These are phyloP conservation scores for Hydractinia echinata DNA, from an alignment of 30 jellyfish, hydroid and myxozoan genomes.

Conservation along the genomic window DNA sequence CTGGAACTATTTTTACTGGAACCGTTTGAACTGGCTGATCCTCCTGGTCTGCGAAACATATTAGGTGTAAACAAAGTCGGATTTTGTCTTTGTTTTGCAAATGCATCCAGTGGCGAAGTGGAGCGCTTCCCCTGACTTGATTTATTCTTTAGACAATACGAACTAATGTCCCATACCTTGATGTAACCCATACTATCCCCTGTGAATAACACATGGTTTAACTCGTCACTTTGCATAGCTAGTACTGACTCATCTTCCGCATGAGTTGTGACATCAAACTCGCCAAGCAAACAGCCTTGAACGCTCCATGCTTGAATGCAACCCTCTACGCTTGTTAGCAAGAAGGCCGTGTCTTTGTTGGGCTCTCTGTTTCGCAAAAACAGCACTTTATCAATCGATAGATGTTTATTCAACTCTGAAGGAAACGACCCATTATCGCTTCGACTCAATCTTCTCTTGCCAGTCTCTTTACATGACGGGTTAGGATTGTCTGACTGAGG, in stretches of 20 bases:
- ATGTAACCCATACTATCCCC: conserved; percentile 82
- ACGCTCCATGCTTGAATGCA: conserved; percentile 83
- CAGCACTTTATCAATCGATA: conserved; percentile 65
- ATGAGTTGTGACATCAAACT: conserved; percentile 51
- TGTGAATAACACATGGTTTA: conserved; percentile 52
- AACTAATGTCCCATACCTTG: conserved; percentile 68
- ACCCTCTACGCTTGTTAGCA: conserved; percentile 65
- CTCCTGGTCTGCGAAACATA: not conserved
- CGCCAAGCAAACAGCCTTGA: conserved; percentile 67
- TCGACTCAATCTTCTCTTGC: not conserved
- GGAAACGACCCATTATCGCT: not conserved
- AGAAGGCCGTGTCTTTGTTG: conserved; percentile 54
- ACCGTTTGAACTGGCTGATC: not conserved
- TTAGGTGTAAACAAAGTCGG: not conserved
- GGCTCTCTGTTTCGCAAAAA: conserved; percentile 55
- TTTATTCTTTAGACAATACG: conserved; percentile 20
- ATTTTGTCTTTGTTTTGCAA: not conserved
- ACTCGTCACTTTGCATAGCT: conserved; percentile 56
- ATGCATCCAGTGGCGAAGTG: conserved; percentile 9
- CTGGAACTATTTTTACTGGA: not conserved
- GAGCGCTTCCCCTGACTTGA: not conserved
- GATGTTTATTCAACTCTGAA: conserved; percentile 38
- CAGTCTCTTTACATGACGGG: not conserved
- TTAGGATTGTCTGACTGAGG: not conserved
- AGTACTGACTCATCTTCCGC: conserved; percentile 59